A percentile compares a stretch with the other conserved stretches of the same genome.
phyloP scores from a whole-genome alignment of 2,113 vertebrate genomes.

The Actenoides lindsayi region DNA sequence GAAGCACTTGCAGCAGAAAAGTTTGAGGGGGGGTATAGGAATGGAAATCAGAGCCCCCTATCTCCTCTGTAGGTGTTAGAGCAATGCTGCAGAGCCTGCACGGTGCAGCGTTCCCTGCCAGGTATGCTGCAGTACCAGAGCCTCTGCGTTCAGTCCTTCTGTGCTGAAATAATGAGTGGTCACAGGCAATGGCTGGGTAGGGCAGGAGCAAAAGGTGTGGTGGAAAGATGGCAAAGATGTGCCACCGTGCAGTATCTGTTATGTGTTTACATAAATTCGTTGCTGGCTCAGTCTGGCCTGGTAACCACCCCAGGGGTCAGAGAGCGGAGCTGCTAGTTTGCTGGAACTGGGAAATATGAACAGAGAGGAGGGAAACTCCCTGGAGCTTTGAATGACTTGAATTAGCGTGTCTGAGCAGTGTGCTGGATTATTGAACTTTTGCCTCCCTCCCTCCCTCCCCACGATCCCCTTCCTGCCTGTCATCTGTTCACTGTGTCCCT shows the following conservation, averaged over 20 bases:
- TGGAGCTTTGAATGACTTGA: not conserved
- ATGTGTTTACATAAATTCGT: not conserved
- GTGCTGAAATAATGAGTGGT: not conserved
- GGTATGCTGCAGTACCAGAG: conserved; percentile 42
- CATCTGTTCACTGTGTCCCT: not conserved
- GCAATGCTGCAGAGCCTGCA: not conserved
- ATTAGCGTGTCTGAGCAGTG: not conserved
- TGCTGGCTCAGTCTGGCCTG: not conserved
- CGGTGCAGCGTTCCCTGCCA: not conserved
- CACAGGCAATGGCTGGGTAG: not conserved
- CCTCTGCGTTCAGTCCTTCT: conserved; percentile 1
- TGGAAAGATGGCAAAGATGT: not conserved
- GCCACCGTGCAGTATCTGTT: not conserved
- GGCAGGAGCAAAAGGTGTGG: not conserved
- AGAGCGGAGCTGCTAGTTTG: not conserved
- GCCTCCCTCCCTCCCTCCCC: not conserved
- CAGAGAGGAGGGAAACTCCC: not conserved
- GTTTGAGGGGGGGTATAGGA: conserved; percentile 29
- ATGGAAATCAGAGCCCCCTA: not conserved
- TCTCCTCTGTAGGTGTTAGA: not conserved
- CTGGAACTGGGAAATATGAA: not conserved
- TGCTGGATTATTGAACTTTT: not conserved
- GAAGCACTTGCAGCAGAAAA: not conserved
- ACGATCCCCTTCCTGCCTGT: not conserved
- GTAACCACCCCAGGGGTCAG: not conserved